phyloP scores from a whole-genome alignment of 2,797 vertebrate species.

The Sciurus vulgaris region DNA sequence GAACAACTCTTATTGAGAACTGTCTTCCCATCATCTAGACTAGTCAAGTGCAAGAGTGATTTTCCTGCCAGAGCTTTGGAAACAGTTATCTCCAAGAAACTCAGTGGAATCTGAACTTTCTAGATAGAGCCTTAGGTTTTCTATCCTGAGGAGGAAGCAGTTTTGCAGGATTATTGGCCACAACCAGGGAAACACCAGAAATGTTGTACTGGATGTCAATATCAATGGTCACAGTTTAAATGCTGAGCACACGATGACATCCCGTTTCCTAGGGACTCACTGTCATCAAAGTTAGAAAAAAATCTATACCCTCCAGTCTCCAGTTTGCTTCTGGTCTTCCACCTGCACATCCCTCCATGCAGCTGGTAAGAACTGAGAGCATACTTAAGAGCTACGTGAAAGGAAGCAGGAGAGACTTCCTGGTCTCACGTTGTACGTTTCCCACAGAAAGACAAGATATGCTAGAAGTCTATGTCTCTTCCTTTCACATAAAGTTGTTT shows the following conservation, averaged over 20 bases:
- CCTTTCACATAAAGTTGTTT: not conserved
- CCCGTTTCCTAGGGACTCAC: not conserved
- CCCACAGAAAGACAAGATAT: not conserved
- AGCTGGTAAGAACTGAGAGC: not conserved
- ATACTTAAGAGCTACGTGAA: not conserved
- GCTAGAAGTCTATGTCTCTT: not conserved
- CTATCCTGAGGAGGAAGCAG: conserved; percentile 3
- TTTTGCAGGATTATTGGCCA: conserved; percentile 23
- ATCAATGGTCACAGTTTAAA: not conserved
- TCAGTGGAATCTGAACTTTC: not conserved
- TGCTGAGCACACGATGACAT: conserved; percentile 23
- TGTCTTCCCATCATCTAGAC: not conserved
- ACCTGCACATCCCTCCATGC: not conserved
- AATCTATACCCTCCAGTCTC: not conserved
- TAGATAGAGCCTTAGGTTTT: not conserved
- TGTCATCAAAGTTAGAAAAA: conserved; percentile 7
- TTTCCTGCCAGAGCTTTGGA: conserved; percentile 34
- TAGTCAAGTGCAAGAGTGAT: not conserved
- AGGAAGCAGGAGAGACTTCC: not conserved
- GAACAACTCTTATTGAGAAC: conserved; percentile 29
- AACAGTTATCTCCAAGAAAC: not conserved
- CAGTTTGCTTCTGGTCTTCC: conserved; percentile 2
- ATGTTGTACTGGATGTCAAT: not conserved
- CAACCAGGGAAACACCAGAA: not conserved
- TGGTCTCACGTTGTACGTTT: not conserved